Percentiles rank a stretch among this genome's conserved stretches.
These are phyloP conservation scores for Eubasilissa regina DNA, from an alignment of 1,140 invertebrate species.

Conservation along the genomic window DNA sequence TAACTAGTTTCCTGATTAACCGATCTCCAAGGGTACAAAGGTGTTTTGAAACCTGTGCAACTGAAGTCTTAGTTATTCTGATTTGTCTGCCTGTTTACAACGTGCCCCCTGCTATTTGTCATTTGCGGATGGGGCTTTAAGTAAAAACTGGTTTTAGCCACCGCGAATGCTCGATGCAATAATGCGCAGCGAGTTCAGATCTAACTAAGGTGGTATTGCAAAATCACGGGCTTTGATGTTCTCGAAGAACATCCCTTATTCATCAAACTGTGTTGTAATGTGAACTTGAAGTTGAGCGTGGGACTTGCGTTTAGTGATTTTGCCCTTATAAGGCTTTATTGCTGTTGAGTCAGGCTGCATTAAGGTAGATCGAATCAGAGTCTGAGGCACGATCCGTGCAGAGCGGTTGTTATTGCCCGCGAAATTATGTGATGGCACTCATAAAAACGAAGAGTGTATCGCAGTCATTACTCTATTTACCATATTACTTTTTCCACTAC, in stretches of 20 bases:
- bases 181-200: conserved; percentile 33
- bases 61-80: background rate
- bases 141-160: conserved; percentile 32
- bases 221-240: background rate
- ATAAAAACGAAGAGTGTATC: background rate
- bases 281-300: background rate
- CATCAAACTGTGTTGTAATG: background rate
- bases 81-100: background rate
- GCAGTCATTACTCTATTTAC: conserved; percentile 15
- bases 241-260: background rate
- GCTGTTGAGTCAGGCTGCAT: conserved; percentile 10
- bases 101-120: background rate
- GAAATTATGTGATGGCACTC: conserved; percentile 6
- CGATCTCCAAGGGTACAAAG: too few relatives aligned
- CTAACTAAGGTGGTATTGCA: conserved; percentile 6
- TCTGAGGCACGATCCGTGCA: conserved; percentile 6
- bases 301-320: background rate
- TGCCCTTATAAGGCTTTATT: conserved; percentile 1
- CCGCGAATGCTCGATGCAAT: conserved; percentile 30
- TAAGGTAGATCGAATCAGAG: conserved; percentile 12
- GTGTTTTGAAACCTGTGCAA: too few relatives aligned
- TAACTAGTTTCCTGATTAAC: background rate
- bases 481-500: too few relatives aligned
- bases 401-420: conserved; percentile 16
- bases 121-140: background rate